Conservation (phyloP, 2,113 vertebrate genomes). For the Phocoena sinus region DNA sequence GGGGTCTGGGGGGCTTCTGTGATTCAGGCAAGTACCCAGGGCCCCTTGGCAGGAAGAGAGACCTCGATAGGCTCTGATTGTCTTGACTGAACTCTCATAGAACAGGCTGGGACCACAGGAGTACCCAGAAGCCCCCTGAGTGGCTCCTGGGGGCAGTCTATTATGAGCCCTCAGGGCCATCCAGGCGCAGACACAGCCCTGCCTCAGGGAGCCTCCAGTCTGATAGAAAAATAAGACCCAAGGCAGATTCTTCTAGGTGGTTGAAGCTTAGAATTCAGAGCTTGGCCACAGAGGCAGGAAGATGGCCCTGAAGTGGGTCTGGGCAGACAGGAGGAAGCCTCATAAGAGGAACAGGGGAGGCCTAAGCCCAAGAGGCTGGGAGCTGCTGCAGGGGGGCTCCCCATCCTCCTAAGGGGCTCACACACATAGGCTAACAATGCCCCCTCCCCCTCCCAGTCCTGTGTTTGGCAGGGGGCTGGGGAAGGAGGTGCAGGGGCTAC, state of each 20-base stretch:
- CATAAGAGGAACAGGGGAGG: neutral
- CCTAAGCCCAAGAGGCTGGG: neutral
- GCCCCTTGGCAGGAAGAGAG: neutral
- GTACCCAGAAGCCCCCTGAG: neutral
- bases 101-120: neutral
- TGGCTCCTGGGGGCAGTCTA: neutral
- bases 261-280: neutral
- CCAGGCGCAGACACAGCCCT: neutral
- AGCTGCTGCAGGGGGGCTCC: neutral
- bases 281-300: neutral
- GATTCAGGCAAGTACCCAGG: neutral
- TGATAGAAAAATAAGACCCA: neutral
- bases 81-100: neutral
- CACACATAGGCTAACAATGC: neutral
- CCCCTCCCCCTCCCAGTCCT: neutral
- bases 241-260: neutral
- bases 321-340: neutral
- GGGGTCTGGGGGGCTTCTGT: neutral
- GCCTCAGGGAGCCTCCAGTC: neutral
- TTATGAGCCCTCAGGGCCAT: neutral
- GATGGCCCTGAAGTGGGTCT: neutral
- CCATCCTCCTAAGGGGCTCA: neutral
- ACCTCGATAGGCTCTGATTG: neutral
- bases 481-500: neutral
- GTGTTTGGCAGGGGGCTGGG: neutral